Conservation (phyloP, 2,797 vertebrate species). For the Acanthiza pusilla region DNA sequence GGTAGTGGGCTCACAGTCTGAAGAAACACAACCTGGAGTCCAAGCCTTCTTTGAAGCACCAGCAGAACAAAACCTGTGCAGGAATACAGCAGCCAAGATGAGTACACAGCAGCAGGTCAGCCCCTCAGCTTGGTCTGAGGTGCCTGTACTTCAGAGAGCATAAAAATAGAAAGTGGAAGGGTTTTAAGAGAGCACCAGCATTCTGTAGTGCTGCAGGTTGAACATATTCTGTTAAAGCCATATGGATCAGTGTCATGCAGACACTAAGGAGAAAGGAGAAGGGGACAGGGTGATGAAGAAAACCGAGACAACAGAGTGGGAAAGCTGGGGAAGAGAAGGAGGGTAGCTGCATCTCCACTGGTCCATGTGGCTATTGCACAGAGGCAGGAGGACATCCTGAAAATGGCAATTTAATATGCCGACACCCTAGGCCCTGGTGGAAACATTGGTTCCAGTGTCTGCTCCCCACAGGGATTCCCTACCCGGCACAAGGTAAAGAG, state of each 20-base stretch:
- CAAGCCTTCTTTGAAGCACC: neutral
- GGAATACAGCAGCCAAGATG: neutral
- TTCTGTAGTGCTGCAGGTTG: neutral
- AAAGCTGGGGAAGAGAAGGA: neutral
- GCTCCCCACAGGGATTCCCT: neutral
- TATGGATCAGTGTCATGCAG: neutral
- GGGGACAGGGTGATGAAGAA: neutral
- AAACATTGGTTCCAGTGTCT: neutral
- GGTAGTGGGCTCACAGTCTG: accelerated
- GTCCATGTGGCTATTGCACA: neutral
- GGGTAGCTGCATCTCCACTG: neutral
- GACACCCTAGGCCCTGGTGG: neutral
- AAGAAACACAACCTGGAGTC: neutral
- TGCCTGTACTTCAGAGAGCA: neutral
- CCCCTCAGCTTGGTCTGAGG: neutral
- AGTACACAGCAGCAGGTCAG: neutral
- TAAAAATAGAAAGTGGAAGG: neutral
- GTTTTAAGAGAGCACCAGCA: neutral
- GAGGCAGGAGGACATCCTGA: neutral
- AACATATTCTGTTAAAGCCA: neutral
- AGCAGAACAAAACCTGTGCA: neutral
- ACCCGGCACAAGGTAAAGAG: neutral
- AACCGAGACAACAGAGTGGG: neutral
- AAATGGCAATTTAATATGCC: neutral
- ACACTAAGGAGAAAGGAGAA: neutral